phyloP scores from a whole-genome alignment of 2,113 vertebrate species.

The Muntiacus reevesi region DNA sequence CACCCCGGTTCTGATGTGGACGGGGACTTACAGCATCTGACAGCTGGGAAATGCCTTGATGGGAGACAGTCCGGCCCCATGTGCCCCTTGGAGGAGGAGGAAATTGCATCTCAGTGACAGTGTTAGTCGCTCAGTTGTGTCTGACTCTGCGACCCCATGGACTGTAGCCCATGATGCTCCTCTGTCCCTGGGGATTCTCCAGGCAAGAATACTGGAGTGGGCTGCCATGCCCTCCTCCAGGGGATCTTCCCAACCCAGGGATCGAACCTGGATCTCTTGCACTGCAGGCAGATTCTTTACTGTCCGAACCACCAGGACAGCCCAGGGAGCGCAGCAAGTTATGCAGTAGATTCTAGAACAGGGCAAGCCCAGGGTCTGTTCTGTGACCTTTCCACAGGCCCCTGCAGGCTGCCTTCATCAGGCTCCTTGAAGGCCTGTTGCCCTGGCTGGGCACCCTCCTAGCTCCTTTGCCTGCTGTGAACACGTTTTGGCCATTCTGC shows the following conservation, averaged over 20 bases:
- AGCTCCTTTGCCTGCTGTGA: background rate
- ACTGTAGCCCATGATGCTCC: background rate
- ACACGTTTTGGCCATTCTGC: background rate
- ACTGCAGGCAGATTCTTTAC: background rate
- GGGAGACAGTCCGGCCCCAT: background rate
- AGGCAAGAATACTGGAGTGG: background rate
- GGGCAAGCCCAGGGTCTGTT: background rate
- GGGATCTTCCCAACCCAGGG: background rate
- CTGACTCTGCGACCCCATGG: background rate
- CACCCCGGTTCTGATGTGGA: background rate
- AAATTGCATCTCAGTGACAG: background rate
- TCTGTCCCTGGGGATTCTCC: background rate
- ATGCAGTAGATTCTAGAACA: background rate
- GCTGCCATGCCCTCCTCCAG: background rate
- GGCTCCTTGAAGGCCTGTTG: background rate
- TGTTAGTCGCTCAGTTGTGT: background rate
- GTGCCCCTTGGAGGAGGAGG: background rate
- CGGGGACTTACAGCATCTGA: background rate
- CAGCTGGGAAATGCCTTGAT: background rate
- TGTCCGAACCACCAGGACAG: background rate
- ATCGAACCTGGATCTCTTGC: background rate
- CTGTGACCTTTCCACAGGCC: accelerated
- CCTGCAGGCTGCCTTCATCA: background rate
- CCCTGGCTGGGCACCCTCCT: background rate
- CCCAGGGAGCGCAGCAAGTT: background rate